A percentile compares a stretch with the other conserved stretches of the same genome.
These are phyloP conservation scores for Simalia tracyae DNA, from an alignment of 2,797 vertebrate genomes.

Conservation along the genomic window DNA sequence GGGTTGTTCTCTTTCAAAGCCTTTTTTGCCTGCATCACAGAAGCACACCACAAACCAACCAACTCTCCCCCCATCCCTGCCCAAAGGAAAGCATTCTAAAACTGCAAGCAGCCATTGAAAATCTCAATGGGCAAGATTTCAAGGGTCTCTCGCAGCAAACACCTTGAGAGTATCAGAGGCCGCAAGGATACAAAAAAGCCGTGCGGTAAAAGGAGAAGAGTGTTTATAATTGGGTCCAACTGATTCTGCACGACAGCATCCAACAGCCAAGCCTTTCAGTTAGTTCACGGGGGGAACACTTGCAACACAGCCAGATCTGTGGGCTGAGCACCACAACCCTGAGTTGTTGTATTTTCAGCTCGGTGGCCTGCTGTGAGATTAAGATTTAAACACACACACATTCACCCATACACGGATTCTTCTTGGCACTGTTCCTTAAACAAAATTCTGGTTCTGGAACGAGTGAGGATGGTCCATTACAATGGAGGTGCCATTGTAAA, in stretches of 20 bases:
- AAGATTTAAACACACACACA: constrained; percentile 32
- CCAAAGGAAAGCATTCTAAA: not conserved
- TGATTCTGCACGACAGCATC: constrained; percentile 34
- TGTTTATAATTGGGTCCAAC: constrained; percentile 59
- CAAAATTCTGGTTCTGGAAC: constrained; percentile 55
- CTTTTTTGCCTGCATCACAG: no score
- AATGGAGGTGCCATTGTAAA: no score
- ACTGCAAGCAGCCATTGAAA: constrained; percentile 32
- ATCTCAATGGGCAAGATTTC: constrained; percentile 46
- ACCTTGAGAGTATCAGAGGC: not conserved
- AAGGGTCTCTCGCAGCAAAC: constrained; percentile 8
- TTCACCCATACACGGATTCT: no score
- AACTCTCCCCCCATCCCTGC: not conserved
- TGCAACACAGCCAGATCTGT: constrained; percentile 65
- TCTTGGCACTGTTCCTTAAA: constrained; percentile 41
- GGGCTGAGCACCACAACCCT: constrained; percentile 49
- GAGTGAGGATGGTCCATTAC: constrained; percentile 38
- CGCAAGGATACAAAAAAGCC: not conserved
- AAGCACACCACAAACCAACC: no score
- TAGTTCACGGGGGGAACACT: constrained; percentile 46
- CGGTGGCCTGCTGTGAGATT: constrained; percentile 53
- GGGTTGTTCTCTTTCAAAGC: no score
- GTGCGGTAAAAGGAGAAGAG: not conserved
- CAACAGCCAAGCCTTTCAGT: constrained; percentile 56
- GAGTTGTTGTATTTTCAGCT: constrained; percentile 55